Percentiles rank a stretch among this genome's conserved stretches.
Evolutionary conservation across 2,797 vertebrate genomes (phyloP).

Genomic region (Hoplostethus atlanticus): DNA sequence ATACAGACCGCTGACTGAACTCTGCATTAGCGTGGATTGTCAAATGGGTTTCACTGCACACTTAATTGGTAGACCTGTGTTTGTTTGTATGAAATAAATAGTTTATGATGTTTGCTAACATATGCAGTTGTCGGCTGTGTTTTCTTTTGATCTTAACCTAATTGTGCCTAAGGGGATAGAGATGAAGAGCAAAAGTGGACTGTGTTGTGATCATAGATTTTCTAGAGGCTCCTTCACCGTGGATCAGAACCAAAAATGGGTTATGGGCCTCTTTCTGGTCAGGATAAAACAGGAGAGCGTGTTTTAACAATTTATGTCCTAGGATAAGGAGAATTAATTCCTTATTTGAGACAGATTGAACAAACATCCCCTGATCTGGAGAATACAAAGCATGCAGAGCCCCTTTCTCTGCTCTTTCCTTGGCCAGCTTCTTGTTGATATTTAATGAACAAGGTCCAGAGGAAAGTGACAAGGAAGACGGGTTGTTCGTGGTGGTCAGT

Average conservation of each 20-base stretch:
- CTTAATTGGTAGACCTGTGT: slow-evolving; percentile 24
- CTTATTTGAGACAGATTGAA: neutral
- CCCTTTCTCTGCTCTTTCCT: neutral
- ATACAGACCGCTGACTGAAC: slow-evolving; percentile 12
- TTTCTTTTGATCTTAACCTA: neutral
- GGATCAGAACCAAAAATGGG: neutral
- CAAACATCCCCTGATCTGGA: neutral
- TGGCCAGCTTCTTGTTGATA: neutral
- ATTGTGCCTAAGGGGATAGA: too few species aligned
- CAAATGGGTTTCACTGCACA: slow-evolving; percentile 1
- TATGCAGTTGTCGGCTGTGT: neutral
- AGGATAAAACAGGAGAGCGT: neutral
- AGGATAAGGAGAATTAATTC: neutral
- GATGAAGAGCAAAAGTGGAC: too few species aligned
- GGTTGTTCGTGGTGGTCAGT: neutral
- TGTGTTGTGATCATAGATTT: neutral
- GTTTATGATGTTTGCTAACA: slow-evolving; percentile 21
- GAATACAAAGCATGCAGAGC: neutral
- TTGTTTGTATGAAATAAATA: slow-evolving; percentile 53
- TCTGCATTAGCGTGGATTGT: neutral
- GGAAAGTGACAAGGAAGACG: neutral
- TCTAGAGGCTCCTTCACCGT: neutral
- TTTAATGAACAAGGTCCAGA: neutral
- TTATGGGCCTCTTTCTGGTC: neutral
- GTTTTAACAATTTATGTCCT: neutral